Evolutionary conservation across 2,797 vertebrate species (phyloP).

Genomic region (Ispidina lecontei): DNA sequence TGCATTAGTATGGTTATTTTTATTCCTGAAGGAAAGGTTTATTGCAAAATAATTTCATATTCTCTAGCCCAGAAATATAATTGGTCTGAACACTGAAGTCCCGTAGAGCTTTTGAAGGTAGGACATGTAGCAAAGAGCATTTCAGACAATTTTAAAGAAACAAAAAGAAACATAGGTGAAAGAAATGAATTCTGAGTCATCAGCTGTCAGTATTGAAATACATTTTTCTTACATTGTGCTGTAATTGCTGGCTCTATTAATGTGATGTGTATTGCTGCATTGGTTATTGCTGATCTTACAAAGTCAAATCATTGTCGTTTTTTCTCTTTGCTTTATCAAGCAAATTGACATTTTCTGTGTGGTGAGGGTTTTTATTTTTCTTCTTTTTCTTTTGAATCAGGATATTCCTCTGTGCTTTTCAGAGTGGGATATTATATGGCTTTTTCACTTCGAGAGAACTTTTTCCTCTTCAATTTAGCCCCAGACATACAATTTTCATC

Average conservation of each 20-base stretch:
- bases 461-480: not conserved
- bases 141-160: constrained; percentile 56
- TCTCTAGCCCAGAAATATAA: constrained; percentile 15
- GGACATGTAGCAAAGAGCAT: constrained; percentile 21
- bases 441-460: not conserved
- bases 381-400: not conserved
- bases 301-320: constrained; percentile 31
- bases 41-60: constrained; percentile 53
- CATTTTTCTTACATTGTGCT: constrained; percentile 51
- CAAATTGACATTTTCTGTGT: not conserved
- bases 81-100: constrained; percentile 37
- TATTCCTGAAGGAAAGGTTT: constrained; percentile 40
- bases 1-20: constrained; percentile 38
- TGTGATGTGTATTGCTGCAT: constrained; percentile 35
- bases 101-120: constrained; percentile 38
- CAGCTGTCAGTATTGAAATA: constrained; percentile 55
- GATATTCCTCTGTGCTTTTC: not conserved
- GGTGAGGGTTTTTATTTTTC: no score
- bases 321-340: constrained; percentile 3
- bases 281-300: constrained; percentile 46
- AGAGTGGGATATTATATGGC: not conserved
- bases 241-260: constrained; percentile 55
- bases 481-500: not conserved
- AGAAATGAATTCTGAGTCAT: constrained; percentile 54
- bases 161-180: constrained; percentile 27